Evolutionary conservation across 2,797 vertebrate species (phyloP).

Genomic region (Darevskia nairensis): DNA sequence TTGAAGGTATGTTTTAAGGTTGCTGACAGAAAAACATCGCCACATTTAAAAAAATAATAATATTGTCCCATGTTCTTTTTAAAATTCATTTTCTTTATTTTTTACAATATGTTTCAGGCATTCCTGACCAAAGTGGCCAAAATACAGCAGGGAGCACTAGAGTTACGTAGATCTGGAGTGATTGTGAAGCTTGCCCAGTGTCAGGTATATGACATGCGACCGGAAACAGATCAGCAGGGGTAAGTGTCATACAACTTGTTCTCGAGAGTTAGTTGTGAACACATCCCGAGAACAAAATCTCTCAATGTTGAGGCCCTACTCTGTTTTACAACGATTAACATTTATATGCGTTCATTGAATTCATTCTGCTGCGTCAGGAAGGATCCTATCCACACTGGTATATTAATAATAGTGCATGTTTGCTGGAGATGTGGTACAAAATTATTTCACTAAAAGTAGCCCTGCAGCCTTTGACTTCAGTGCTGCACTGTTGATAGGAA

Average conservation of each 20-base stretch:
- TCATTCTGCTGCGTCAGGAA: neutral
- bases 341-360: neutral
- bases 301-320: neutral
- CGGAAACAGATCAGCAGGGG: constrained; percentile 91
- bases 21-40: neutral
- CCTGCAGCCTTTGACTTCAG: neutral
- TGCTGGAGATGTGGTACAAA: neutral
- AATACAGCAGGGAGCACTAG: constrained; percentile 89
- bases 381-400: neutral
- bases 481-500: too few relatives aligned
- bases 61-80: neutral
- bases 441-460: neutral
- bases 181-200: constrained; percentile 92
- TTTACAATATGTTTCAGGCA: constrained; percentile 79
- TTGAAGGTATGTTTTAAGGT: too few relatives aligned
- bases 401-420: neutral
- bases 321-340: neutral
- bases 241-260: constrained; percentile 65
- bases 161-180: constrained; percentile 92
- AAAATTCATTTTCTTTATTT: neutral
- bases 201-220: constrained; percentile 96
- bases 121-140: constrained; percentile 95
- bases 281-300: neutral
- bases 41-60: fast-evolving
- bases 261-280: neutral